Evolutionary conservation across 92 coral and sea anemone genomes (phyloP).

Genomic region (Porites divaricata): DNA sequence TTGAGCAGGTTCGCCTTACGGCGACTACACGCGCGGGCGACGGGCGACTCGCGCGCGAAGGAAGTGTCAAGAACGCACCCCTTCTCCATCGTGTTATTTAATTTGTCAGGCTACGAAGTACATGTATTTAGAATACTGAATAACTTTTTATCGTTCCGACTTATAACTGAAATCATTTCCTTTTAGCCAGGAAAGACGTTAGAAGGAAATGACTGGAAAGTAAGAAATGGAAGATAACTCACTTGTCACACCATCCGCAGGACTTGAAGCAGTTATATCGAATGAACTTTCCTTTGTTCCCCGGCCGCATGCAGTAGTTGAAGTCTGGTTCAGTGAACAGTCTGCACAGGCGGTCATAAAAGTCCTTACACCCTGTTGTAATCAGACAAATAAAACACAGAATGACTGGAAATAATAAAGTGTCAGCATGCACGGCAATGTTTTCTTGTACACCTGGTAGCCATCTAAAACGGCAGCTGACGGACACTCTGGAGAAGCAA

Average conservation of each 20-base stretch:
- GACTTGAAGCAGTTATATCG: conserved; percentile 79
- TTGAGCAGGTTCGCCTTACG: too few relatives aligned
- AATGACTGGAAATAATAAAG: neutral
- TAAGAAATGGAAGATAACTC: neutral
- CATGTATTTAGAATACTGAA: too few relatives aligned
- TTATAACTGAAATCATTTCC: neutral
- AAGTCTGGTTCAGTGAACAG: conserved; percentile 38
- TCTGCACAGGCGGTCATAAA: conserved; percentile 53
- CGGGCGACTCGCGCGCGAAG: too few relatives aligned
- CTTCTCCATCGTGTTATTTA: too few relatives aligned
- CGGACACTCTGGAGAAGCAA: too few relatives aligned
- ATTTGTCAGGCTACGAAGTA: too few relatives aligned
- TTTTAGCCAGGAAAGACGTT: neutral
- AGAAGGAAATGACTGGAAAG: neutral
- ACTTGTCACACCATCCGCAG: conserved; percentile 73
- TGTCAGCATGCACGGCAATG: neutral
- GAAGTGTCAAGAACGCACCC: too few relatives aligned
- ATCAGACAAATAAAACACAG: neutral
- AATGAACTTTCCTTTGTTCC: conserved; percentile 62
- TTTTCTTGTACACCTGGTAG: too few relatives aligned
- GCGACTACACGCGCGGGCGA: too few relatives aligned
- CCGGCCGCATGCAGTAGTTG: conserved; percentile 57
- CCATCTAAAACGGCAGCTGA: too few relatives aligned
- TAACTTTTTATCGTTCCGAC: too few relatives aligned
- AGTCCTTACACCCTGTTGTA: conserved; percentile 59